phyloP scores from a whole-genome alignment of 2,888 invertebrate genomes.

The Coecobrya sp. region DNA sequence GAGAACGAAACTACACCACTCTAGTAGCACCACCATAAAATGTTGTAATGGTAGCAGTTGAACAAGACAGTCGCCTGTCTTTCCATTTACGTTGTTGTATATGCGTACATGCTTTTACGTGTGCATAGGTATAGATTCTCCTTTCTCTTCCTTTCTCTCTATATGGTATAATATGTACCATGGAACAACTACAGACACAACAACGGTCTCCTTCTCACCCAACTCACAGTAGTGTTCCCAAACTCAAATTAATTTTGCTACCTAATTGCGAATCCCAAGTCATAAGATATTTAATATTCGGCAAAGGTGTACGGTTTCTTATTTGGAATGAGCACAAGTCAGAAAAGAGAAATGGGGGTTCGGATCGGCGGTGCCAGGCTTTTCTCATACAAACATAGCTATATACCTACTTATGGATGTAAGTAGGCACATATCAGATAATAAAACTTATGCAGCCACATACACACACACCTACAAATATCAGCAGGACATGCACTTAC shows the following conservation, averaged over 20 bases:
- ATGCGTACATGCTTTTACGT: constrained; percentile 26
- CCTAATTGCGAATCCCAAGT: constrained; percentile 86
- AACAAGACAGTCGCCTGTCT: constrained; percentile 53
- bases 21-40: constrained; percentile 40
- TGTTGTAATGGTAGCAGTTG: constrained; percentile 48
- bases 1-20: constrained; percentile 63
- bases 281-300: constrained; percentile 86
- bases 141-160: constrained; percentile 12
- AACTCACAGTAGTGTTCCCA: neutral
- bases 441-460: constrained; percentile 14
- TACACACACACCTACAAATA: constrained; percentile 45
- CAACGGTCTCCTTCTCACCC: neutral
- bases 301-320: constrained; percentile 81
- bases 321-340: constrained; percentile 61
- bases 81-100: constrained; percentile 44
- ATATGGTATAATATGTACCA: too few species aligned
- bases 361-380: constrained; percentile 39
- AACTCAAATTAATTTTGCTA: constrained; percentile 86
- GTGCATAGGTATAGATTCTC: neutral
- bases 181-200: neutral
- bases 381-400: constrained; percentile 4
- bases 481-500: constrained; percentile 37
- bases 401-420: neutral
- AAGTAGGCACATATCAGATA: neutral
- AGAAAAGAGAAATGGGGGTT: constrained; percentile 57